phyloP scores from a whole-genome alignment of 2,888 invertebrate species.

The Clitarchus hookeri region DNA sequence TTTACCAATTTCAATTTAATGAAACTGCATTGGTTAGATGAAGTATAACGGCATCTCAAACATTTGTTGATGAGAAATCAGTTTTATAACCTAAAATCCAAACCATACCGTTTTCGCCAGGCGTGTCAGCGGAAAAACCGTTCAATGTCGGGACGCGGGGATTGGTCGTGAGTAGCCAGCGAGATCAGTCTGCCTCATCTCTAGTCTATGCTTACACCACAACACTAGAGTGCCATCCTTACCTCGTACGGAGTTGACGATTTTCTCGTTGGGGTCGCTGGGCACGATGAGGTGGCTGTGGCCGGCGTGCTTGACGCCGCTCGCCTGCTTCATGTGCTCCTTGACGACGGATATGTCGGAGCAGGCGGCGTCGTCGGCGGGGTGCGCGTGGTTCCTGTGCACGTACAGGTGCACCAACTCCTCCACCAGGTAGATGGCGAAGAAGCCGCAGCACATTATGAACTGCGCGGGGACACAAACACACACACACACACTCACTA shows the following conservation, averaged over 20 bases:
- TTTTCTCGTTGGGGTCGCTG: not conserved
- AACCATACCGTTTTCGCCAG: too few relatives aligned
- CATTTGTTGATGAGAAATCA: too few relatives aligned
- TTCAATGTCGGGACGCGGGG: too few relatives aligned
- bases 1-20: too few relatives aligned
- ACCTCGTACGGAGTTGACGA: not conserved
- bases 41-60: too few relatives aligned
- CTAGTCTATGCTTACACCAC: too few relatives aligned
- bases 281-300: conserved; percentile 30
- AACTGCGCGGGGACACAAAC: conserved; percentile 57
- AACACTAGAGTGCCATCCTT: not conserved
- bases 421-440: conserved; percentile 78
- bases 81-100: too few relatives aligned
- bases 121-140: too few relatives aligned
- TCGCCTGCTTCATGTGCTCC: not conserved
- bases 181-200: too few relatives aligned
- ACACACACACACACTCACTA: conserved; percentile 44
- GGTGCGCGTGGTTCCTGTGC: conserved; percentile 49
- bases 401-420: conserved; percentile 75
- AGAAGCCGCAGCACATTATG: conserved; percentile 76
- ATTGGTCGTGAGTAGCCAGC: too few relatives aligned
- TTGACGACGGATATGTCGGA: not conserved
- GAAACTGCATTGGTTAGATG: too few relatives aligned
- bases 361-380: not conserved
- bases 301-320: not conserved